These are phyloP conservation scores for Emydura subglobosa DNA, from an alignment of 2,113 vertebrate species.

Conservation along the genomic window DNA sequence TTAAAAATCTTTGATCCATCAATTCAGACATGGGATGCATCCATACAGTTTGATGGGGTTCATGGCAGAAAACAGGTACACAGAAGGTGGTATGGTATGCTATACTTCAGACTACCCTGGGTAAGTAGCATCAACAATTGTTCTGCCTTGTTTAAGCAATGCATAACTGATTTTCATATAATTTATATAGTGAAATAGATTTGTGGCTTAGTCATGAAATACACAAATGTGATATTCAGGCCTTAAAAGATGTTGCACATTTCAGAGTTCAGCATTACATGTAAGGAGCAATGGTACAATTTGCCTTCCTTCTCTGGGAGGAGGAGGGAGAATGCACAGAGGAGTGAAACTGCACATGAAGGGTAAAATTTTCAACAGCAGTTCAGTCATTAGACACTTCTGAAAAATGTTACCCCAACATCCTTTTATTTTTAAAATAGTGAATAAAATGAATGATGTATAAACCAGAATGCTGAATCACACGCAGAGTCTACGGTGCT, in stretches of 20 bases:
- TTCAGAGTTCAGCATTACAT: not conserved
- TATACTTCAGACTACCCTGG: not conserved
- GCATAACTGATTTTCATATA: not conserved
- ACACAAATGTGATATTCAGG: not conserved
- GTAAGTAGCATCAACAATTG: not conserved
- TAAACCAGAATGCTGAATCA: not conserved
- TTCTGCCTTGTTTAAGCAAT: not conserved
- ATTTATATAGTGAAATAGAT: conserved; percentile 11
- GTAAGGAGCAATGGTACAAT: not conserved
- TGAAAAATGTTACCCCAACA: not conserved
- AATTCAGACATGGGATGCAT: fast-evolving
- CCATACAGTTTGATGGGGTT: not conserved
- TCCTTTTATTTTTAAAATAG: not conserved
- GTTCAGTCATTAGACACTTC: not conserved
- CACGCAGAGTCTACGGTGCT: not conserved
- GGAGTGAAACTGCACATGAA: not conserved
- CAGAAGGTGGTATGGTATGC: not conserved
- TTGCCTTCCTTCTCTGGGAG: not conserved
- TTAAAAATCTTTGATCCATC: not conserved
- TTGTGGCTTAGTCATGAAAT: not conserved
- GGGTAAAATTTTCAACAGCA: not conserved
- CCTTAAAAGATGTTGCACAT: not conserved
- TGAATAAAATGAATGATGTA: not conserved
- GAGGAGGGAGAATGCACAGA: not conserved
- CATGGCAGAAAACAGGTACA: not conserved